A percentile compares a stretch with the other conserved stretches of the same genome.
Conservation (phyloP, 2,113 vertebrate genomes). For the Ptyas mucosa region DNA sequence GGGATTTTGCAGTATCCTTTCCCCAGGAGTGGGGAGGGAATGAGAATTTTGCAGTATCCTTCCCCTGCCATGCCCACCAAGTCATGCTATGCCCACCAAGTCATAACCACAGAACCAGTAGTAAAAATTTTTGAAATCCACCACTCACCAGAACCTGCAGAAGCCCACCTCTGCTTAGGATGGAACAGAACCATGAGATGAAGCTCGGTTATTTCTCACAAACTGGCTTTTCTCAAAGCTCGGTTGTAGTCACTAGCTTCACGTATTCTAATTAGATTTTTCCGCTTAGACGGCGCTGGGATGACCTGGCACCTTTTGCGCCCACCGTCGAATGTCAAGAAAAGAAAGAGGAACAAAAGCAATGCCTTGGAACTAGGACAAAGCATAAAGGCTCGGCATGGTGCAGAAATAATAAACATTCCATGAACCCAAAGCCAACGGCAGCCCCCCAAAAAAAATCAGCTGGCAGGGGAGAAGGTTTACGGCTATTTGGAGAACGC, state of each 20-base stretch:
- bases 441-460: conserved; percentile 62
- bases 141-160: too few relatives aligned
- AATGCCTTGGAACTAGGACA: conserved; percentile 66
- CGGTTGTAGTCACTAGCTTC: conserved; percentile 59
- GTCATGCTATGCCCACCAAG: too few relatives aligned
- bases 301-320: conserved; percentile 59
- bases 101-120: too few relatives aligned
- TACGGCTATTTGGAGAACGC: conserved; percentile 59
- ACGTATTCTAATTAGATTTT: conserved; percentile 71
- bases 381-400: conserved; percentile 56
- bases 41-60: too few relatives aligned
- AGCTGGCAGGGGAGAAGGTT: conserved; percentile 62
- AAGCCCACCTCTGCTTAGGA: too few relatives aligned
- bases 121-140: too few relatives aligned
- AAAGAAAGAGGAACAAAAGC: conserved; percentile 60
- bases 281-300: conserved; percentile 59
- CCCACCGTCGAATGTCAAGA: conserved; percentile 62
- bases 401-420: conserved; percentile 76
- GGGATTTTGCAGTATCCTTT: too few relatives aligned
- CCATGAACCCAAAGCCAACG: conserved; percentile 66
- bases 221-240: conserved; percentile 53
- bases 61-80: too few relatives aligned
- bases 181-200: conserved; percentile 46
- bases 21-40: too few relatives aligned
- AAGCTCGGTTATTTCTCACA: conserved; percentile 42